phyloP scores from a whole-genome alignment of 2,113 vertebrate genomes.

The Rostratula benghalensis region DNA sequence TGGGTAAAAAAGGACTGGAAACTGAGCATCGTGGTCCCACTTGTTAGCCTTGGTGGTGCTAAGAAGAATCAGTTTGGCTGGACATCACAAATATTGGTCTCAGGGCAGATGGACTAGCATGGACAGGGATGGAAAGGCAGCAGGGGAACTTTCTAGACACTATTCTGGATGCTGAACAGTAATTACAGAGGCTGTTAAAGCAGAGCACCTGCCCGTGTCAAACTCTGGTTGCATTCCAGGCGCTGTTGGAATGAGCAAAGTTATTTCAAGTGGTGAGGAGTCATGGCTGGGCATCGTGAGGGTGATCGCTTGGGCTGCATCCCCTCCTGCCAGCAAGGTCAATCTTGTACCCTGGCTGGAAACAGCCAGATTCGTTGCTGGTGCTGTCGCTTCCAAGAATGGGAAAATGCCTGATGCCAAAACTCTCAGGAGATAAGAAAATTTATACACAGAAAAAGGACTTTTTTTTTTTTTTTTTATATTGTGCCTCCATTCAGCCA shows the following conservation, averaged over 20 bases:
- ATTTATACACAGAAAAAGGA: background rate
- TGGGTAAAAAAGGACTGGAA: background rate
- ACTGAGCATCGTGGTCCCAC: fast-evolving
- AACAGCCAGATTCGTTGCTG: background rate
- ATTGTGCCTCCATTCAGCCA: background rate
- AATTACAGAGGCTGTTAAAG: background rate
- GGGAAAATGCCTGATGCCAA: background rate
- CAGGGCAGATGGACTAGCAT: background rate
- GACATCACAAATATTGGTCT: background rate
- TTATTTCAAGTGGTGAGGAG: background rate
- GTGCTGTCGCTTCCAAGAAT: fast-evolving
- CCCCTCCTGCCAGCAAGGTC: background rate
- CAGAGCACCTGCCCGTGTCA: conserved; percentile 3
- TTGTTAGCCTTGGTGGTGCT: background rate
- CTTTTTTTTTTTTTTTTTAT: background rate
- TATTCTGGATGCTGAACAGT: background rate
- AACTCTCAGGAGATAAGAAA: background rate
- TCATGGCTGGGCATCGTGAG: fast-evolving
- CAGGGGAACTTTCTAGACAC: background rate
- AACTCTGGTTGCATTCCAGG: background rate
- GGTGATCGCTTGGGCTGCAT: background rate
- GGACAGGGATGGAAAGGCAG: background rate
- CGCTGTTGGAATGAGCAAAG: background rate
- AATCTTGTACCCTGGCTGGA: fast-evolving
- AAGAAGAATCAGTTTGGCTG: conserved; percentile 9